Evolutionary conservation across 2,888 invertebrate species (phyloP), one percentile per base, ranked within the genome.

Genomic region (Agrypnus murinus): DNA sequence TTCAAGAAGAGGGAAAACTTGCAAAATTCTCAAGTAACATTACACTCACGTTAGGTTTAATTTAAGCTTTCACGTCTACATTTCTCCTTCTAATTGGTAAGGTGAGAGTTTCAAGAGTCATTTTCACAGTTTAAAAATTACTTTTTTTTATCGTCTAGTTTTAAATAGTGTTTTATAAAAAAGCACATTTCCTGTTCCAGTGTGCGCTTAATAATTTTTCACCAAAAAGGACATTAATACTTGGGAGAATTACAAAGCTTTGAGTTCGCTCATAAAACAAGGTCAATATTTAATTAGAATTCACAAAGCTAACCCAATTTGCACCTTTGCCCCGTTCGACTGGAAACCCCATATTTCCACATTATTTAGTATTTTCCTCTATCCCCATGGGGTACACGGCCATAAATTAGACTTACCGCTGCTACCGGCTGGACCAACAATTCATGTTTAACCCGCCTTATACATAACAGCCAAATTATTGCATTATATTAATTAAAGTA

Each of bases 401-500:
- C 69, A 70, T 75, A 75, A 75, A 75, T 75, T 75, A 71, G 73
- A 75, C 73, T 75, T 75, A 73, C 70, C 65, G 71, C 73, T 66
- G 71, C 72, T 70, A 72, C 72, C 74, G 74, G 69, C 66, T 74
- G 75, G 72, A 71, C 73, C 72, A 72, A 74, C 74, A 77, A 75
- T 75, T 74, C 73, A 75, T 74, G 72, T 77, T 75, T 75, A 72
- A 74, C 71, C 57, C 72, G 71, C 74, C 72, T 73, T 71, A 75
- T 71, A 73, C 73, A 72, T 70, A 73, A 73, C 72, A 71, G 69
- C 65, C 57, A 75, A 77, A 77, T 77, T 77, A 77, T 77, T 74
- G 72, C 74, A 75, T 76, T 73, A 76, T 73, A 76, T 76, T 76
- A 76, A 76, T 76, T 76, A 72, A 70, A 65, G 69, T 69, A 68